Evolutionary conservation across 2,113 vertebrate genomes (phyloP).

Genomic region (Coryphaenoides rupestris): DNA sequence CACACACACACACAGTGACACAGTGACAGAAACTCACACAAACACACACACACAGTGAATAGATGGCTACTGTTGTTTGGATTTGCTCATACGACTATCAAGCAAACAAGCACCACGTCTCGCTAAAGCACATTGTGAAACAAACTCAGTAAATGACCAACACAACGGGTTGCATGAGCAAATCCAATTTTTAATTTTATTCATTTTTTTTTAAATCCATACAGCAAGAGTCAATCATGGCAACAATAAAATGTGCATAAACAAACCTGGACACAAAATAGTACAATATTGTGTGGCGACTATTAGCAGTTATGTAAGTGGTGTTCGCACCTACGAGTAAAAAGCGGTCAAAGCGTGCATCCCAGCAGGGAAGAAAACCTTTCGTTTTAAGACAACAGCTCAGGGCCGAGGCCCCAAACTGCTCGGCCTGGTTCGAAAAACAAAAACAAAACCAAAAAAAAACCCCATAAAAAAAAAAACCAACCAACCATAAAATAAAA

Average conservation of each 20-base stretch:
- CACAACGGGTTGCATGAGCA: slow-evolving; percentile 77
- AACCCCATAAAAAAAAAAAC: too few relatives aligned
- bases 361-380: slow-evolving; percentile 73
- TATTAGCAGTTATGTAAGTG: slow-evolving; percentile 87
- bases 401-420: slow-evolving; percentile 21
- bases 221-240: slow-evolving; percentile 99
- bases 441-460: slow-evolving; percentile 13
- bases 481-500: too few relatives aligned
- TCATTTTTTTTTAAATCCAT: slow-evolving; percentile 70
- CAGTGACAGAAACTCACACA: slow-evolving; percentile 7
- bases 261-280: slow-evolving; percentile 90
- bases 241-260: slow-evolving; percentile 98
- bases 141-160: neutral
- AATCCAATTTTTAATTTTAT: slow-evolving; percentile 93
- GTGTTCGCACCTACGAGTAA: slow-evolving; percentile 84
- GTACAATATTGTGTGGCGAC: slow-evolving; percentile 91
- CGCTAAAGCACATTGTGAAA: neutral
- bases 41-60: neutral
- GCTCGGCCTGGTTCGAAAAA: slow-evolving; percentile 34
- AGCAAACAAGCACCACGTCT: slow-evolving; percentile 38
- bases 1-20: neutral
- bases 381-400: slow-evolving; percentile 40
- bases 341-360: slow-evolving; percentile 64
- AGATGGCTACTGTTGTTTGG: neutral
- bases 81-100: neutral